phyloP scores from a whole-genome alignment of 2,888 invertebrate genomes.

The Troides aeacus region DNA sequence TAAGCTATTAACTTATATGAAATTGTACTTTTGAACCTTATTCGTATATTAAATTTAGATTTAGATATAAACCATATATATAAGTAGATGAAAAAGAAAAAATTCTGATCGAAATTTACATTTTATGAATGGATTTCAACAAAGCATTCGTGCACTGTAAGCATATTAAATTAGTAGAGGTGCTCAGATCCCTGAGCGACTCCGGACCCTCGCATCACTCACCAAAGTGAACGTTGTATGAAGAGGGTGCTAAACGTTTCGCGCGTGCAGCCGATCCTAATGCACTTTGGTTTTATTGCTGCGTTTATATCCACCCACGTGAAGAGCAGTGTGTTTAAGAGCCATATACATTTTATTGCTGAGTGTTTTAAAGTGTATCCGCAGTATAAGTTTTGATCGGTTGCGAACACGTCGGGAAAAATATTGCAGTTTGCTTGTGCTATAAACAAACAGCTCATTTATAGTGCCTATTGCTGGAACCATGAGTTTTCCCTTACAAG shows the following conservation, averaged over 20 bases:
- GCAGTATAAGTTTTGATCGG: conserved; percentile 27
- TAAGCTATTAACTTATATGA: too few relatives aligned
- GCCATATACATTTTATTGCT: conserved; percentile 24
- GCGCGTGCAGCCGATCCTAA: conserved; percentile 46
- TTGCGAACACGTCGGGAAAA: not conserved
- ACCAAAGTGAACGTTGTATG: conserved; percentile 26
- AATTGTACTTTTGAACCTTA: too few relatives aligned
- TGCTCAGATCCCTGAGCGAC: not conserved
- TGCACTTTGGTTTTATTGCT: conserved; percentile 54
- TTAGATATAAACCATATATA: too few relatives aligned
- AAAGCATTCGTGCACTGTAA: not conserved
- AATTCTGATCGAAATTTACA: too few relatives aligned
- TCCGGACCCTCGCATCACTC: conserved; percentile 22
- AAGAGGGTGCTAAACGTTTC: conserved; percentile 35
- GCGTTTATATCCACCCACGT: conserved; percentile 36
- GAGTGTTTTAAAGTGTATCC: conserved; percentile 29
- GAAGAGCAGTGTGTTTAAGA: conserved; percentile 27
- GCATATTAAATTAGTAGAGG: conserved; percentile 6
- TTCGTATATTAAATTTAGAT: too few relatives aligned
- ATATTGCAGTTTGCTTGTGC: conserved; percentile 4
- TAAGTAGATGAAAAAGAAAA: too few relatives aligned
- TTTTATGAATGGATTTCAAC: not conserved
- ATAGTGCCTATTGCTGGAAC: too few relatives aligned
- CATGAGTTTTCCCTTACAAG: too few relatives aligned
- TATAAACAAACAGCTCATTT: not conserved